Base-by-base conservation (phyloP, 2,113 vertebrate species). In the Cranoglanis bouderius region DNA sequence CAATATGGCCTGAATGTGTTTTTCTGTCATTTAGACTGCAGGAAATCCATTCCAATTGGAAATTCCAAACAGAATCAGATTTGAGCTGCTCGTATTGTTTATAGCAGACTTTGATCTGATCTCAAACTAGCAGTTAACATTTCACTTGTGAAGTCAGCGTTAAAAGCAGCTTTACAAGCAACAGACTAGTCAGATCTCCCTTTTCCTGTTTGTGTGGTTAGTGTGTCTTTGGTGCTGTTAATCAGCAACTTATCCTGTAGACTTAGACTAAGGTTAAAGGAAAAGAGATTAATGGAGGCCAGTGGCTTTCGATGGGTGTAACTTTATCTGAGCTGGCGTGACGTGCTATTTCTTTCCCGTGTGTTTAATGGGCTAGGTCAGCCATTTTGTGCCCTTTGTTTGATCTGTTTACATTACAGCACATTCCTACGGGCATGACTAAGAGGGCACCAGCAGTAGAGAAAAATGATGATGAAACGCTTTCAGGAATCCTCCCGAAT, bases 291-390 rank as follows among this genome's bases (percentile, higher is more conserved):
- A 57, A 82, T 57, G n/a, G 51, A 57, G n/a, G 51, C 51, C 78
- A 10, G 51, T 35, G 78, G 19, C 51, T 19, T 82, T 82, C 4
- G 8, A 59, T 43, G 21, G 55, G 21, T 51, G 65, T 26, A 80
- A 88, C 53, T 38, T 46, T 40, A 80, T 65, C 35, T 81, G 18
- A 82, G 63, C 8, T 10, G 12, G 59, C 6, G 32, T 67, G 82
- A 93, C 92, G 93, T 93, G 65, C 78, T 43, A 59, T 7, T 40
- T 89, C 32, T 85, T 70, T 82, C 46, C 32, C 9, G 13, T n/a
- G 49, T 81, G 70, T 59, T 53, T 1, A 51, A 84, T 46, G 67
- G 88, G n/a, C 88, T 65, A 55, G 72, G 84, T 85, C 88, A 89
- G 88, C 83, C 84, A 81, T 89, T 72, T 80, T 81, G 57, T 70